Evolutionary conservation across 2,113 vertebrate genomes (phyloP).

Genomic region (Plotosus lineatus): DNA sequence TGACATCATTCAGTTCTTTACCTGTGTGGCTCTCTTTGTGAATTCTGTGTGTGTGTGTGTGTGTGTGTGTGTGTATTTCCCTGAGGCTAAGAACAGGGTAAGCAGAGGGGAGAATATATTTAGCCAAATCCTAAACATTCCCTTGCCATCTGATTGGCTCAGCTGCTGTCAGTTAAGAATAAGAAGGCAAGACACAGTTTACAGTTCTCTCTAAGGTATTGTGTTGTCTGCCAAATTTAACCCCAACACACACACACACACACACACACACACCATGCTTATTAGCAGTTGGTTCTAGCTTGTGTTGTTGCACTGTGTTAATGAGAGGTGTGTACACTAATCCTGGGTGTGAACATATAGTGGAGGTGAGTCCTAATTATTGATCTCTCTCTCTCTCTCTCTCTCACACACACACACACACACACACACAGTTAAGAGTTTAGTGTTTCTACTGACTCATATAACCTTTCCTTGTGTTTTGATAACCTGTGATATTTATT

Average conservation of each 20-base stretch:
- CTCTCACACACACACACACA: neutral
- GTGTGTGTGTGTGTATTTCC: conserved; percentile 36
- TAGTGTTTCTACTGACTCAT: too few species aligned
- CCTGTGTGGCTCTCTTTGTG: neutral
- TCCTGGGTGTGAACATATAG: conserved; percentile 15
- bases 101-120: conserved; percentile 65
- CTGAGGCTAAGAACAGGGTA: too few species aligned
- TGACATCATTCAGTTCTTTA: neutral
- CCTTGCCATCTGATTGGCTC: conserved; percentile 62
- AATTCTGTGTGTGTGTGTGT: neutral
- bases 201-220: conserved; percentile 52
- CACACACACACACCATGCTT: conserved; percentile 6
- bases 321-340: neutral
- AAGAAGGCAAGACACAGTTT: conserved; percentile 49
- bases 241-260: conserved; percentile 47
- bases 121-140: conserved; percentile 60
- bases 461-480: neutral
- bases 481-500: neutral
- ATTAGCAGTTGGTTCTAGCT: neutral
- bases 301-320: conserved; percentile 8
- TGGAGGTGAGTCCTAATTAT: conserved; percentile 48
- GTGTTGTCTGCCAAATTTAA: conserved; percentile 59
- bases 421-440: neutral
- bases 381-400: neutral
- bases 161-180: conserved; percentile 64